phyloP scores from a whole-genome alignment of 2,888 invertebrate species.

The Sphinx pinastri region DNA sequence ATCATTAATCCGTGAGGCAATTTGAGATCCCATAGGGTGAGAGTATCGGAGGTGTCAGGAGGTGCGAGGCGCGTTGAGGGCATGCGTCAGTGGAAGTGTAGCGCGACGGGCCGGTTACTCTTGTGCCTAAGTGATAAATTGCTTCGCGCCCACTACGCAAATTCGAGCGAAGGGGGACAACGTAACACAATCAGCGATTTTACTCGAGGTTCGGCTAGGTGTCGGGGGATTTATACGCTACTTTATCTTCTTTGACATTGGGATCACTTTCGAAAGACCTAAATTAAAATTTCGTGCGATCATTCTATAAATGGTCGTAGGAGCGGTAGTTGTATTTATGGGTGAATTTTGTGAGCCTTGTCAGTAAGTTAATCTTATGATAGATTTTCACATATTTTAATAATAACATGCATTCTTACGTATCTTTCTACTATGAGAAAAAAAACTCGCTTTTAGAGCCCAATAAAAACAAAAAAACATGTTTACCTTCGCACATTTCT shows the following conservation, averaged over 20 bases:
- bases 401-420: too few species aligned
- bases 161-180: constrained; percentile 77
- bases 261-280: constrained; percentile 34
- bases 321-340: not conserved
- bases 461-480: too few species aligned
- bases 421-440: too few species aligned
- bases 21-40: constrained; percentile 51
- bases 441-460: too few species aligned
- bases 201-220: constrained; percentile 74
- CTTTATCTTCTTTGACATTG: constrained; percentile 47
- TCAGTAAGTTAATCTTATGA: too few species aligned
- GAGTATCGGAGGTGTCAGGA: constrained; percentile 48
- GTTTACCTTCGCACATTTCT: too few species aligned
- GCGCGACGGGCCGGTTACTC: constrained; percentile 65
- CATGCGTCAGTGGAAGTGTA: constrained; percentile 67
- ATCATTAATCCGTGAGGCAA: constrained; percentile 40
- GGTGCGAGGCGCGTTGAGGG: constrained; percentile 48
- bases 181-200: constrained; percentile 74
- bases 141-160: constrained; percentile 73
- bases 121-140: constrained; percentile 83
- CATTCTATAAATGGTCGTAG: not conserved
- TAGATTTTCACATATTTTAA: not conserved
- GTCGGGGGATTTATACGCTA: constrained; percentile 62
- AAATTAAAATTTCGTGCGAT: constrained; percentile 13
- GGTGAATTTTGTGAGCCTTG: not conserved